Evolutionary conservation across 2,888 invertebrate species (phyloP), one percentile per base, ranked within the genome.

Genomic region (Toxonevra muliebris): DNA sequence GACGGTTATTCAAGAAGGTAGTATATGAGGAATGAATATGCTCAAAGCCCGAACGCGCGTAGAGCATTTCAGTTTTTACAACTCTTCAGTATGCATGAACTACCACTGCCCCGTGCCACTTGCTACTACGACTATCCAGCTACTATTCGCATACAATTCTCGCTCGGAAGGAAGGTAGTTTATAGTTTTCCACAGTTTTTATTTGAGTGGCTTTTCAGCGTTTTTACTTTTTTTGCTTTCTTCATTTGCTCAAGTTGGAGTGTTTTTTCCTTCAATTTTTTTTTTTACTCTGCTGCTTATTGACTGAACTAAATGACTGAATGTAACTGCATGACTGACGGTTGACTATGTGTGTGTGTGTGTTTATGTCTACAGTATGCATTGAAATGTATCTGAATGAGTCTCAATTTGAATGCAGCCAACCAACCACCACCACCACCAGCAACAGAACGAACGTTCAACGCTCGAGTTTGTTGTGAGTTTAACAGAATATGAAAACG

Each of bases 391-490:
- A 43, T 67, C 69, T 40, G 52, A 53, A 61, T 50, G 40, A 61
- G 20, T 61, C 48, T 50, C 20, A 48, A 48, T 48, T 12, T 71
- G 61, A 69, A 60, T 59, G 59, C 62, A 58, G 12, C 55, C 42
- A 17, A 50, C 58, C 45, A 48, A 50, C 50, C 13, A 53, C 65
- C 71, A 70, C 15, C 42, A 71, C 73, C 61, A 60, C 13, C 60
- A 45, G 1, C 59, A 59, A 19, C 45, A 20, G 2, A 12, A 61
- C 69, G 71, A 74, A 75, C 12, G 40, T 17, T 52, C 77, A 74
- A 72, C 74, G 74, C 75, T 12, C 54, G 12, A 13, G 12, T 12
- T 43, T 52, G 63, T 40, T 54, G 43, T 43, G 63, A 55, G 55
- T 63, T 54, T 45, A 63, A 54, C 55, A 63, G 63, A 43, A 54